Percentiles rank a stretch among this genome's conserved stretches.
Conservation (phyloP, 2,888 invertebrate genomes). For the Trypoxylon attenuatum region DNA sequence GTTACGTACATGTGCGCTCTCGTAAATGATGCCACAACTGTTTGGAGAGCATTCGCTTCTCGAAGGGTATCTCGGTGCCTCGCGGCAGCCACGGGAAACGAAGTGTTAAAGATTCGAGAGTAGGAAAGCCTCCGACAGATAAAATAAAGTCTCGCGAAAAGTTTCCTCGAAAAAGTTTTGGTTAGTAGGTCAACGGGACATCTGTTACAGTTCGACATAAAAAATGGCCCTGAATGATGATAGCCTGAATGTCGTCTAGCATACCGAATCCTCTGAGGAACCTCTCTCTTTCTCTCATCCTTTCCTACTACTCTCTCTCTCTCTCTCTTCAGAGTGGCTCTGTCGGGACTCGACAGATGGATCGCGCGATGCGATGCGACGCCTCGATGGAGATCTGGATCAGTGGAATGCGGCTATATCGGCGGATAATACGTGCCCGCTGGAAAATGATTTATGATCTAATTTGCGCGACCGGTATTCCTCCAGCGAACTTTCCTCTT, state of each 20-base stretch:
- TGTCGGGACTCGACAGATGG: too few species aligned
- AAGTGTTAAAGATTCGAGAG: too few species aligned
- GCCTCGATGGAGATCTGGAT: neutral
- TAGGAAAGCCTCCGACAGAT: too few species aligned
- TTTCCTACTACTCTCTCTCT: too few species aligned
- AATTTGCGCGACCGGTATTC: neutral
- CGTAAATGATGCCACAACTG: slow-evolving; percentile 42
- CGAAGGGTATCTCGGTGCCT: too few species aligned
- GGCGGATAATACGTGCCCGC: neutral
- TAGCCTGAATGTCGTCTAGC: too few species aligned
- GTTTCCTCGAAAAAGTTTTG: neutral
- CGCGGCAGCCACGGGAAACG: too few species aligned
- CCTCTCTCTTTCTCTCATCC: too few species aligned
- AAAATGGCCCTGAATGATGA: too few species aligned
- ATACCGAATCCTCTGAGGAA: neutral
- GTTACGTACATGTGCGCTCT: slow-evolving; percentile 7
- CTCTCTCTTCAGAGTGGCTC: too few species aligned
- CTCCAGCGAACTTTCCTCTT: neutral
- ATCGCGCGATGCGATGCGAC: neutral
- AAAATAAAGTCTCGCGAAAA: too few species aligned
- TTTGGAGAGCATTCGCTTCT: too few species aligned
- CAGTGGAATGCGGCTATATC: neutral
- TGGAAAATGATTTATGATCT: neutral
- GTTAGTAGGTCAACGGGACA: neutral
- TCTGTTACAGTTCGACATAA: neutral